Evolutionary conservation across 1,140 invertebrate genomes (phyloP), one percentile per base, ranked within the genome.

Genomic region (Caenorhabditis inopinata): DNA sequence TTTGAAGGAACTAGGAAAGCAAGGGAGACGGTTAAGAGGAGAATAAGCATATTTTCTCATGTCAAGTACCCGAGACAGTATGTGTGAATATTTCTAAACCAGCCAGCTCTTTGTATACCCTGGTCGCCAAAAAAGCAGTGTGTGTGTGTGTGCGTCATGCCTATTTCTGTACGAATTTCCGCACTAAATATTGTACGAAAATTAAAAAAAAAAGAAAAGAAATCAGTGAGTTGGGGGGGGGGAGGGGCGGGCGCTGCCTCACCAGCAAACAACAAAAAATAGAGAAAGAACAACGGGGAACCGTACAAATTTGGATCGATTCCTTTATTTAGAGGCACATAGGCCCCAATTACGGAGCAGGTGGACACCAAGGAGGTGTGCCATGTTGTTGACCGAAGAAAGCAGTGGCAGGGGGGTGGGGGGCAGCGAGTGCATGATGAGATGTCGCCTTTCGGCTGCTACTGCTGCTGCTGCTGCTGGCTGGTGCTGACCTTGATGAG

Each of bases 361-460:
- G 49, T 53, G 49, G 23, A n/a, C n/a, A n/a, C n/a, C n/a, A n/a
- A n/a, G n/a, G n/a, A n/a, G n/a, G 5, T 18, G 18, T 53, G 23
- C 12, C 21, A 11, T 25, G 21, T 53, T 23, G 47, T 16, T 18
- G 12, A 48, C 47, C 16, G 16, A 25, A 53, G 23, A 53, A 25
- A 53, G 27, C 23, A 53, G 21, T 25, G 49, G 49, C 49, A 25
- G n/a, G n/a, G n/a, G n/a, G n/a, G n/a, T n/a, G n/a, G n/a, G n/a
- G n/a, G n/a, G n/a, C n/a, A n/a, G n/a, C n/a, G n/a, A n/a, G 49
- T 53, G 49, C 49, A 53, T 53, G 49, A 53, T 53, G 49, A 11
- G 18, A 23, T 18, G 21, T 2, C 18, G 14, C 38, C 38, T 42
- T 14, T 42, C 14, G 6, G 5, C 38, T 42, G 14, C 38, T 7